Percentiles rank a stretch among this genome's conserved stretches.
Conservation (phyloP, 1,140 invertebrate species). For the Phymastichus coffea region DNA sequence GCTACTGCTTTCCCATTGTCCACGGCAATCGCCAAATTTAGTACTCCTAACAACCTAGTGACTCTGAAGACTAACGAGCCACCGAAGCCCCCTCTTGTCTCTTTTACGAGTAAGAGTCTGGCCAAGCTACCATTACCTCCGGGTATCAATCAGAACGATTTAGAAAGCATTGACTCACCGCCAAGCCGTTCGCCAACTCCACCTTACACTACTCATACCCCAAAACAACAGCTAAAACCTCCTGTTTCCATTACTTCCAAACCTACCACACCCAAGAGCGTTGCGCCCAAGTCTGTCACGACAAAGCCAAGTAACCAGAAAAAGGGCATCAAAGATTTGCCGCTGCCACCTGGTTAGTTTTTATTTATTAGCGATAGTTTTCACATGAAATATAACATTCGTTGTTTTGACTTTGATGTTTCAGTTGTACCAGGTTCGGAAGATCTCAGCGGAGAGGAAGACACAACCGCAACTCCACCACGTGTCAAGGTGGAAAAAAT, state of each 20-base stretch:
- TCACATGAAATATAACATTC: neutral
- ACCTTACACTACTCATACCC: constrained; percentile 38
- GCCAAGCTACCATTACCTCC: constrained; percentile 80
- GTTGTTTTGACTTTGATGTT: constrained; percentile 22
- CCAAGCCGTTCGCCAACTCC: constrained; percentile 65
- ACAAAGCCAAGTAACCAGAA: constrained; percentile 50
- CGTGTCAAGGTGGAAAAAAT: constrained; percentile 47
- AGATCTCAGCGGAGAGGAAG: constrained; percentile 72
- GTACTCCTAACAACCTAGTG: constrained; percentile 50
- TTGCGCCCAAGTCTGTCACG: constrained; percentile 3
- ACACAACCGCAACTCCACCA: constrained; percentile 69
- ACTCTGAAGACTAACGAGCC: constrained; percentile 46
- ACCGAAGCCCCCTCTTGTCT: constrained; percentile 47
- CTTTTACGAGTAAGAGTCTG: constrained; percentile 65
- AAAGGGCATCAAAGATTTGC: constrained; percentile 80
- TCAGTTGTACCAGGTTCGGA: constrained; percentile 73
- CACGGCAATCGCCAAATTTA: constrained; percentile 49
- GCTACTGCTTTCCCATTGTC: constrained; percentile 45
- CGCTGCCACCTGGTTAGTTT: constrained; percentile 79
- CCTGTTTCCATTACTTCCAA: constrained; percentile 28
- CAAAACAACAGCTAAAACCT: constrained; percentile 30
- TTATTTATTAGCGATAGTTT: constrained; percentile 10
- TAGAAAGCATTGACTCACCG: constrained; percentile 74
- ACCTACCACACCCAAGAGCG: constrained; percentile 1
- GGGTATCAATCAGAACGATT: constrained; percentile 76